These are phyloP conservation scores for Batillaria attramentaria DNA, from an alignment of 1,140 invertebrate genomes.

Conservation along the genomic window DNA sequence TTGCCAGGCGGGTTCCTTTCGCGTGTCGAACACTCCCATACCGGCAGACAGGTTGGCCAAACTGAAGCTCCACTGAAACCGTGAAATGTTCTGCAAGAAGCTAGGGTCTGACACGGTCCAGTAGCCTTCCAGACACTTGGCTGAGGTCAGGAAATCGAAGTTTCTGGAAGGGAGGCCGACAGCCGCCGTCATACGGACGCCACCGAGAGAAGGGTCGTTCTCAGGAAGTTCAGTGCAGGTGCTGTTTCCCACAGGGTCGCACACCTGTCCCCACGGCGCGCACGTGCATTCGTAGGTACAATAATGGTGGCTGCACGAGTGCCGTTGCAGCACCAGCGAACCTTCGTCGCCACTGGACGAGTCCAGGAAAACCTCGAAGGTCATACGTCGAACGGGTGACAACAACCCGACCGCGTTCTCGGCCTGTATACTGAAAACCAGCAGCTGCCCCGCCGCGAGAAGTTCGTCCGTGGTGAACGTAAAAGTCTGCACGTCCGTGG, in stretches of 20 bases:
- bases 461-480: neutral
- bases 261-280: constrained; percentile 43
- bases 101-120: neutral
- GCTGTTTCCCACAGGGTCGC: neutral
- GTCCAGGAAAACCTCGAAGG: constrained; percentile 28
- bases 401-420: constrained; percentile 40
- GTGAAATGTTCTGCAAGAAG: neutral
- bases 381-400: constrained; percentile 29
- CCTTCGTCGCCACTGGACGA: constrained; percentile 1
- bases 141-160: neutral
- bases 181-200: neutral
- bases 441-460: constrained; percentile 21
- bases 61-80: constrained; percentile 54
- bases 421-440: constrained; percentile 39
- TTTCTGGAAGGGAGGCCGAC: neutral
- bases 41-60: constrained; percentile 25
- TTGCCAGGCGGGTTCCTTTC: constrained; percentile 40
- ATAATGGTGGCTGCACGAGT: constrained; percentile 44
- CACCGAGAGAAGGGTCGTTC: neutral
- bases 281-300: constrained; percentile 54
- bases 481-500: constrained; percentile 13
- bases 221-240: neutral
- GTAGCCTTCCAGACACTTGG: constrained; percentile 14
- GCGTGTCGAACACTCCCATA: constrained; percentile 41
- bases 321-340: constrained; percentile 32